Conservation (phyloP, 2,113 vertebrate species). For the Atherinomorus stipes region DNA sequence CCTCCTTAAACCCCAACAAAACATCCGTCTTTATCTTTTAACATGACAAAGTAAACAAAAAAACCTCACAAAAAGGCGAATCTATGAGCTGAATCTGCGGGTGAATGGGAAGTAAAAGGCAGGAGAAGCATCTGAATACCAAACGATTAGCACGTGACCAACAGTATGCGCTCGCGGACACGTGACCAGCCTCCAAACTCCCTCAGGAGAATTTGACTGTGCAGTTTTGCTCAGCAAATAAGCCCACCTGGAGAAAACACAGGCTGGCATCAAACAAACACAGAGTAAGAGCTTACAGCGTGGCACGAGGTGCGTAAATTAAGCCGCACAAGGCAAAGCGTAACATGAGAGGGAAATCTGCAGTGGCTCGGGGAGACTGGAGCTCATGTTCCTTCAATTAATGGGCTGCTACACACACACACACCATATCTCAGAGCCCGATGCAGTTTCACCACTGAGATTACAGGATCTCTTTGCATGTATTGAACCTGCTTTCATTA, state of each 20-base stretch:
- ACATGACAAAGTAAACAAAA: background rate
- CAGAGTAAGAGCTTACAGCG: constrained; percentile 27
- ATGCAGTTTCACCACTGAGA: constrained; percentile 16
- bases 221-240: constrained; percentile 69
- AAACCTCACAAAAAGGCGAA: background rate
- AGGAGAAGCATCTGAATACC: constrained; percentile 4
- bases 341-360: constrained; percentile 40
- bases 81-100: background rate
- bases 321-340: constrained; percentile 43
- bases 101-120: background rate
- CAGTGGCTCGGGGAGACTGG: constrained; percentile 23
- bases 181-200: constrained; percentile 41
- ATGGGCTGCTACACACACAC: constrained; percentile 25
- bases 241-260: constrained; percentile 59
- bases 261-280: constrained; percentile 48
- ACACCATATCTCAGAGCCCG: constrained; percentile 11
- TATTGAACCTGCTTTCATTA: constrained; percentile 7
- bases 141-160: background rate
- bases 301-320: constrained; percentile 58
- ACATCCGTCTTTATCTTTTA: background rate
- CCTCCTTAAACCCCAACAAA: background rate
- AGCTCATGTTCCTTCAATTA: constrained; percentile 53
- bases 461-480: background rate
- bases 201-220: constrained; percentile 36
- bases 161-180: constrained; percentile 16